Evolutionary conservation across 2,888 invertebrate genomes (phyloP).

Genomic region (Escarpia spicata): DNA sequence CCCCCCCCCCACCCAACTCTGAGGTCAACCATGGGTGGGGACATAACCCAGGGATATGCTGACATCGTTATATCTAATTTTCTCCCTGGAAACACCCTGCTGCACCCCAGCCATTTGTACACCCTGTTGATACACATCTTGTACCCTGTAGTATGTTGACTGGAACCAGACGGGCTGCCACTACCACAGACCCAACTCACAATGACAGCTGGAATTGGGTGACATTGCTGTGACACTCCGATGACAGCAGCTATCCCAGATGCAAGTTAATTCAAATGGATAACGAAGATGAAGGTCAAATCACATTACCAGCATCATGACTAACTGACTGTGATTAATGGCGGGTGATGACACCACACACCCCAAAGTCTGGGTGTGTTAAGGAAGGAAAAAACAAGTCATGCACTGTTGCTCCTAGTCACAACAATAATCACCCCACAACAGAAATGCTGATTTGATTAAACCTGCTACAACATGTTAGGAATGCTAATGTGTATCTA

Average conservation of each 20-base stretch:
- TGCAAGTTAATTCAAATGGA: neutral
- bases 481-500: neutral
- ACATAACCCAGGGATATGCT: neutral
- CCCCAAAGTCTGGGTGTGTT: neutral
- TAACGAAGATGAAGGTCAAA: neutral
- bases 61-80: neutral
- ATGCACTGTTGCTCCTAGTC: neutral
- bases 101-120: too few species aligned
- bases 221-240: neutral
- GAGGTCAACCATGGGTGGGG: neutral
- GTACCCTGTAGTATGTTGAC: neutral
- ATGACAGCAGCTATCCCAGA: constrained; percentile 9
- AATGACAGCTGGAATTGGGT: neutral
- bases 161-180: neutral
- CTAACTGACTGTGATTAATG: neutral
- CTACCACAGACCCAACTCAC: neutral
- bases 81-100: neutral
- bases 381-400: neutral
- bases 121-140: too few species aligned
- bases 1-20: neutral
- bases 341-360: neutral
- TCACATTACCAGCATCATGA: neutral
- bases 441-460: neutral
- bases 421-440: neutral
- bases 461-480: neutral